A percentile compares a stretch with the other conserved stretches of the same genome.
Evolutionary conservation across 2,888 invertebrate genomes (phyloP).

Genomic region (Apeira syringaria): DNA sequence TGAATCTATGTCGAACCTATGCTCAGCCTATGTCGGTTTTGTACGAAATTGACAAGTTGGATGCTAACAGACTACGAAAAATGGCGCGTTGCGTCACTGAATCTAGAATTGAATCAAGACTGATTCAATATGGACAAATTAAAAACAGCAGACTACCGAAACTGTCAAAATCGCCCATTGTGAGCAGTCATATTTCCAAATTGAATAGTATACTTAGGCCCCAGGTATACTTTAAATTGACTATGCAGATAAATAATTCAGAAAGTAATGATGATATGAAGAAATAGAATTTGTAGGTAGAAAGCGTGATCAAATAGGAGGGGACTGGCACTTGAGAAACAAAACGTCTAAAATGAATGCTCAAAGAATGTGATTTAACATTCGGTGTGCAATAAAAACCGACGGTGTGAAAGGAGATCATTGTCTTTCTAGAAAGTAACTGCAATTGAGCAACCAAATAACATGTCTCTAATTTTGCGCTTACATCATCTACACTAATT

Average conservation of each 20-base stretch:
- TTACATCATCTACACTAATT: slow-evolving; percentile 21
- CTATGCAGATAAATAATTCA: slow-evolving; percentile 12
- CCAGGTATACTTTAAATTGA: slow-evolving; percentile 13
- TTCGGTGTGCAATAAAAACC: slow-evolving; percentile 40
- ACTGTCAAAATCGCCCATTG: too few relatives aligned
- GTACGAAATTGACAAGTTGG: too few relatives aligned
- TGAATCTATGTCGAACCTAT: too few relatives aligned
- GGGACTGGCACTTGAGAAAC: slow-evolving; percentile 32
- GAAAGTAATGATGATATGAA: slow-evolving; percentile 12
- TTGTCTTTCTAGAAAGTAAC: slow-evolving; percentile 51
- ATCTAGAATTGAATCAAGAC: too few relatives aligned
- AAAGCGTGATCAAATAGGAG: slow-evolving; percentile 41
- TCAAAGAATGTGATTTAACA: slow-evolving; percentile 29
- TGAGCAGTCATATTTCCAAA: too few relatives aligned
- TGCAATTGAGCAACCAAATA: slow-evolving; percentile 29
- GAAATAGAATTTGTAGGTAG: slow-evolving; percentile 29
- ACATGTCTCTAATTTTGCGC: slow-evolving; percentile 24
- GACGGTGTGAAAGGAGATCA: slow-evolving; percentile 55
- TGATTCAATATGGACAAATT: too few relatives aligned
- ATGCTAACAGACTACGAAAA: too few relatives aligned
- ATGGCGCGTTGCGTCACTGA: too few relatives aligned
- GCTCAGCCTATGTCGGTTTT: too few relatives aligned
- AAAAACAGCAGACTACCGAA: too few relatives aligned
- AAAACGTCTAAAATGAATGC: slow-evolving; percentile 38
- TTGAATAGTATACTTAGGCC: too few relatives aligned